Base-by-base conservation (phyloP, 2,113 vertebrate genomes). In the Ornithorhynchus anatinus region DNA sequence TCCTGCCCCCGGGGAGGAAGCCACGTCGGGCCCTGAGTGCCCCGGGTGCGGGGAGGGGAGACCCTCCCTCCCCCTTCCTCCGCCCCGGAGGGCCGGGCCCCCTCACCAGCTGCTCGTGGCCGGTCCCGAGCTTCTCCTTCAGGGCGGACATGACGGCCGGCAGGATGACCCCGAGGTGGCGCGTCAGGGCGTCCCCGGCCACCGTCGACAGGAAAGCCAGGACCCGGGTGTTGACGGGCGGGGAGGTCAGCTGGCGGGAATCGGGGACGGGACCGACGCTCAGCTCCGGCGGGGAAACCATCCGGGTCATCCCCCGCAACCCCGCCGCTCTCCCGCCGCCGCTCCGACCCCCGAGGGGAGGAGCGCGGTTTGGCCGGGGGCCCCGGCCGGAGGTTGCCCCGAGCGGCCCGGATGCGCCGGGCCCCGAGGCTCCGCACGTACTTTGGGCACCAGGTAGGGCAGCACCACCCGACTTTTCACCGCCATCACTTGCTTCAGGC, bases 401-500 rank as follows among this genome's bases (percentile, higher is more conserved):
- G n/a, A n/a, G n/a, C n/a, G n/a, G n/a, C n/a, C n/a, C n/a, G n/a
- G n/a, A n/a, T n/a, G n/a, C n/a, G n/a, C n/a, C n/a, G n/a, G n/a
- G n/a, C n/a, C n/a, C n/a, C n/a, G n/a, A n/a, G n/a, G n/a, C n/a
- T 51, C 31, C 15, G 3, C 0, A 20, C 64, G 68, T 87, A 98
- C 98, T 95, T 98, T 99, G 51, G 98, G 98, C 79, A 99, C 97
- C 58, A 99, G 88, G 78, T 99, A 99, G 51, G 97, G 98, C 76
- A 99, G 90, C 77, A 99, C 98, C 40, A 97, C 98, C 10, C 97
- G 96, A 86, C 97, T 99, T 92, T 99, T 99, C 65, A 99, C 96
- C 13, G 97, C 96, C 98, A 99, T 99, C 64, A 99, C 98, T 77
- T 99, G 98, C 89, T 98, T 99, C 66, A 99, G 92, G 48, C 98